These are phyloP conservation scores for Hypsopygia costalis DNA, from an alignment of 2,888 invertebrate genomes.

Conservation along the genomic window DNA sequence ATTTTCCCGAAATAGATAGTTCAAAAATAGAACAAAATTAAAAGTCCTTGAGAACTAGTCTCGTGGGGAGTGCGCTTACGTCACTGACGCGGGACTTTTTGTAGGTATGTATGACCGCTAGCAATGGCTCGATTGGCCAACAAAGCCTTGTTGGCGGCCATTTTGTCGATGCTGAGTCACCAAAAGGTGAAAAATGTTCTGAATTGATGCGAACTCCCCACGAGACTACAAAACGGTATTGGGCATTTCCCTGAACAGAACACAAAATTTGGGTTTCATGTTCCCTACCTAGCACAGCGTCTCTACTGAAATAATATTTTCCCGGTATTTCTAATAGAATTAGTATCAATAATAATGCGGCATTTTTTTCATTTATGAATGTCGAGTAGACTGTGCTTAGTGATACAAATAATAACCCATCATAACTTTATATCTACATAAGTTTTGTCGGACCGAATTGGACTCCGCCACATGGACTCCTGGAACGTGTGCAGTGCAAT, in stretches of 20 bases:
- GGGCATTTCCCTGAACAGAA: slow-evolving; percentile 80
- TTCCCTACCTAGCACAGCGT: slow-evolving; percentile 59
- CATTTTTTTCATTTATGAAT: neutral
- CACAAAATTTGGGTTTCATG: slow-evolving; percentile 79
- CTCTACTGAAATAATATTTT: slow-evolving; percentile 44
- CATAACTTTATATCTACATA: neutral
- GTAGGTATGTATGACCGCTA: slow-evolving; percentile 62
- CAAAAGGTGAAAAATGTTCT: slow-evolving; percentile 82
- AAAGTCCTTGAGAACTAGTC: slow-evolving; percentile 79
- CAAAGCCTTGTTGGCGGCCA: slow-evolving; percentile 82
- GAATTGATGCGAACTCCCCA: slow-evolving; percentile 78
- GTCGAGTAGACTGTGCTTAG: neutral
- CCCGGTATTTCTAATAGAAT: slow-evolving; percentile 17
- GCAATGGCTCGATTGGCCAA: slow-evolving; percentile 65
- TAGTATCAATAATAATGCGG: neutral
- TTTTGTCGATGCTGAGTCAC: slow-evolving; percentile 84
- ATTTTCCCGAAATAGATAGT: slow-evolving; percentile 40
- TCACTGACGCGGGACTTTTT: slow-evolving; percentile 60
- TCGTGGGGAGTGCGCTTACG: slow-evolving; percentile 74
- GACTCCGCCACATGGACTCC: slow-evolving; percentile 42
- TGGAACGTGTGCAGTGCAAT: slow-evolving; percentile 3
- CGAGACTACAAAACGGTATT: slow-evolving; percentile 82
- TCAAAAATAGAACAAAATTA: slow-evolving; percentile 59
- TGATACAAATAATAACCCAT: neutral
- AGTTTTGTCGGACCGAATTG: slow-evolving; percentile 21